A percentile compares a stretch with the other conserved stretches of the same genome.
These are phyloP conservation scores for Podilymbus podiceps DNA, from an alignment of 2,113 vertebrate species.

Conservation along the genomic window DNA sequence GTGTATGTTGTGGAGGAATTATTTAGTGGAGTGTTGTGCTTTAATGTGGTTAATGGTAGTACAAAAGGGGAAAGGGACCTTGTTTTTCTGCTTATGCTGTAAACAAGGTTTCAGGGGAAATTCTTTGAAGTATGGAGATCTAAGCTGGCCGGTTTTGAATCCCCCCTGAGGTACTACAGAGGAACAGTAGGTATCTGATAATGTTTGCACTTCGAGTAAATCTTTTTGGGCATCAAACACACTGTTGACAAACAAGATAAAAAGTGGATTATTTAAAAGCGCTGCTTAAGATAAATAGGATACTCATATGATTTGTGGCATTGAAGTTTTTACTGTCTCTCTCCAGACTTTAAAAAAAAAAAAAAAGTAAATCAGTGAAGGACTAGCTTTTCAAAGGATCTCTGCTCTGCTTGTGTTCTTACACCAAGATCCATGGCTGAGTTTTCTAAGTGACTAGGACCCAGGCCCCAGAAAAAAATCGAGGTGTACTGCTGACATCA, in stretches of 20 bases:
- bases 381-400: neutral
- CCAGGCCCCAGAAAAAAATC: neutral
- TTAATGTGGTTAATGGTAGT: conserved; percentile 67
- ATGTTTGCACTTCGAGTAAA: conserved; percentile 69
- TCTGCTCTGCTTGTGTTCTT: neutral
- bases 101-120: conserved; percentile 76
- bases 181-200: conserved; percentile 71
- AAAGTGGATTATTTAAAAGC: conserved; percentile 65
- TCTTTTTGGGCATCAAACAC: conserved; percentile 67
- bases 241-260: conserved; percentile 67
- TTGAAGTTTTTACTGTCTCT: conserved; percentile 35
- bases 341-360: neutral
- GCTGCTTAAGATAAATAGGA: conserved; percentile 32
- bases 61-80: conserved; percentile 65
- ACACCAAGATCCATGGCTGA: neutral
- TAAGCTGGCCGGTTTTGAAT: conserved; percentile 66
- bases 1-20: conserved; percentile 17
- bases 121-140: conserved; percentile 77
- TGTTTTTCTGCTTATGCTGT: conserved; percentile 66
- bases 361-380: neutral
- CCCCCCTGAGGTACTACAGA: conserved; percentile 64
- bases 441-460: neutral
- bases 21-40: conserved; percentile 56
- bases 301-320: neutral
- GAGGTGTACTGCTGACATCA: neutral